Conservation (phyloP, 2,113 vertebrate genomes). For the Gulo gulo region DNA sequence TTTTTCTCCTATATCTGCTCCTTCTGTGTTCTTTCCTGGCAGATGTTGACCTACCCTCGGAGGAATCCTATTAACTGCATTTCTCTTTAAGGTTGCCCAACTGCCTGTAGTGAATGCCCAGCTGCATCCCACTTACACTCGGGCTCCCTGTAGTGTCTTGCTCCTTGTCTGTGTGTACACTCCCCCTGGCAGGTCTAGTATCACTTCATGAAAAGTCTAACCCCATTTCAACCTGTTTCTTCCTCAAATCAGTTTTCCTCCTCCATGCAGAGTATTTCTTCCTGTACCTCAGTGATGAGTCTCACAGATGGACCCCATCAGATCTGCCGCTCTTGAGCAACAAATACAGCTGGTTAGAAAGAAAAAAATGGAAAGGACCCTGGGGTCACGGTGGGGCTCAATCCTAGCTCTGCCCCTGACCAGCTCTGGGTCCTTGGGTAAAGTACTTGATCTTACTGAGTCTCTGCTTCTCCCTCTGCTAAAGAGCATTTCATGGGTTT, state of each 20-base stretch:
- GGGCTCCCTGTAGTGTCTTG: neutral
- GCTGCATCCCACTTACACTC: neutral
- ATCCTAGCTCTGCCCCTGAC: neutral
- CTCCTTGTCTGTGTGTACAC: neutral
- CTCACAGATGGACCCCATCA: no score
- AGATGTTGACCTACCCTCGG: neutral
- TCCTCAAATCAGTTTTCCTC: neutral
- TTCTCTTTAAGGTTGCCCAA: neutral
- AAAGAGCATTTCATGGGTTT: neutral
- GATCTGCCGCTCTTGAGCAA: no score
- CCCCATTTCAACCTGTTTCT: neutral
- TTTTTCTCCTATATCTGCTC: neutral
- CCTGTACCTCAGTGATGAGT: rapidly evolving
- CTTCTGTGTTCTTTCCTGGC: neutral
- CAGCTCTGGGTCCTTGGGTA: rapidly evolving
- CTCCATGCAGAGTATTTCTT: no score
- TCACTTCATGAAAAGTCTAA: neutral
- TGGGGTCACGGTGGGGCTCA: no score
- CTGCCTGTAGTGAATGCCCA: no score
- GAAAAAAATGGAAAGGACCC: neutral
- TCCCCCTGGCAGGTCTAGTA: no score
- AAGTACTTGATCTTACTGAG: neutral
- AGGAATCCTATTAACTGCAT: neutral
- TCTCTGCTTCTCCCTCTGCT: neutral
- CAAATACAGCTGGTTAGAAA: neutral